Conservation (phyloP, 2,797 vertebrate genomes). For the Enteromius viviparus region DNA sequence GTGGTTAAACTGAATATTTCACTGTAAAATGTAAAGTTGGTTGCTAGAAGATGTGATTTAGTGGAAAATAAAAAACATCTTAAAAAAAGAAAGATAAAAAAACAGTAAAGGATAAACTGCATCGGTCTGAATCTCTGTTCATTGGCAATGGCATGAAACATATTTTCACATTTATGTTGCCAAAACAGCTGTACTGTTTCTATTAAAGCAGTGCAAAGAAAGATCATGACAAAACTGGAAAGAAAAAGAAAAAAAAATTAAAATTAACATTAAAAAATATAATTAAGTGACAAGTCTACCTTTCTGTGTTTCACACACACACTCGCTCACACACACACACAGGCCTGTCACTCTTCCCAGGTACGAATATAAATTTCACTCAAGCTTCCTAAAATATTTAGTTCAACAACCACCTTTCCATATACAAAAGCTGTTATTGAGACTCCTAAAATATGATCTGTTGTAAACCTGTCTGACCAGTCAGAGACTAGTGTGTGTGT, state of each 20-base stretch:
- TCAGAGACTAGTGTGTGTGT: not conserved
- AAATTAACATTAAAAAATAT: not conserved
- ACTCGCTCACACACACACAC: not conserved
- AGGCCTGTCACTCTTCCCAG: not conserved
- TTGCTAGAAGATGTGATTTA: not conserved
- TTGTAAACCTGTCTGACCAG: constrained; percentile 14
- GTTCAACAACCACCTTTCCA: constrained; percentile 37
- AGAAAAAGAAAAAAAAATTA: too few species aligned
- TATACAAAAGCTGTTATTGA: constrained; percentile 35
- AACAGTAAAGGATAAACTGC: not conserved
- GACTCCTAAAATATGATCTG: constrained; percentile 45
- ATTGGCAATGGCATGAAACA: not conserved
- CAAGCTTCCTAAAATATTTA: constrained; percentile 54
- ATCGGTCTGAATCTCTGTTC: not conserved
- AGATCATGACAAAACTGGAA: too few species aligned
- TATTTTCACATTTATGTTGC: not conserved
- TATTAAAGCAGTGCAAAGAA: not conserved
- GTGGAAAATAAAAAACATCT: not conserved
- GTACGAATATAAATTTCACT: constrained; percentile 36
- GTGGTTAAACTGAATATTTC: not conserved
- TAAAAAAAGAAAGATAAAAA: too few species aligned
- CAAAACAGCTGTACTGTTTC: not conserved
- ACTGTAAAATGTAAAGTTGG: not conserved
- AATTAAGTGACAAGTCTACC: not conserved
- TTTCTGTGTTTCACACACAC: not conserved